Conservation (phyloP, 2,888 invertebrate genomes). For the Andrena hattorfiana region DNA sequence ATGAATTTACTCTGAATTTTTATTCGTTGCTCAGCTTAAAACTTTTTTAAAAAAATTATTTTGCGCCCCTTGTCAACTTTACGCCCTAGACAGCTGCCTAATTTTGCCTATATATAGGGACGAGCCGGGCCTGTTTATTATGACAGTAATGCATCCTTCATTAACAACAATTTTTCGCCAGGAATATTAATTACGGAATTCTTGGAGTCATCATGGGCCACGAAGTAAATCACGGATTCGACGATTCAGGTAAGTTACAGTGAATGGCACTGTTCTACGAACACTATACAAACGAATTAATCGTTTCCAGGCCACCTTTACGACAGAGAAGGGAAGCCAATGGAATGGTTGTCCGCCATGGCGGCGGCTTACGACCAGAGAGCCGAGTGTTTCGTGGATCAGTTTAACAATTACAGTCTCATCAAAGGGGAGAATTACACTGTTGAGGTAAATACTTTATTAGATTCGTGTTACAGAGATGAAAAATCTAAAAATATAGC, state of each 20-base stretch:
- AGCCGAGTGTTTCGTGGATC: conserved; percentile 65
- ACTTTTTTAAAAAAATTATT: no score
- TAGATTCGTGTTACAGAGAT: not conserved
- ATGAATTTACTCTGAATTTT: no score
- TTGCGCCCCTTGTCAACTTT: not conserved
- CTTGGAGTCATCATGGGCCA: conserved; percentile 61
- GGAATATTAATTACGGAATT: conserved; percentile 63
- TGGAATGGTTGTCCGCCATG: conserved; percentile 62
- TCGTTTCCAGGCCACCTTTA: conserved; percentile 49
- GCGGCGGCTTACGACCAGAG: conserved; percentile 54
- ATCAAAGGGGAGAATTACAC: conserved; percentile 26
- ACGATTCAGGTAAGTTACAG: conserved; percentile 40
- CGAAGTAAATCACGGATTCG: conserved; percentile 69
- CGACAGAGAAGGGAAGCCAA: conserved; percentile 39
- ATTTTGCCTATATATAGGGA: not conserved
- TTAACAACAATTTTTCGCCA: conserved; percentile 12
- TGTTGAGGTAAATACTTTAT: conserved; percentile 35
- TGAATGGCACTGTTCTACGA: not conserved
- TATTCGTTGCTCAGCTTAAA: no score
- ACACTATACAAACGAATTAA: not conserved
- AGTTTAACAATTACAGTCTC: conserved; percentile 60
- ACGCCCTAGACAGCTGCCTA: not conserved
- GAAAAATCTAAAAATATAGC: not conserved
- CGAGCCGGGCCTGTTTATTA: not conserved
- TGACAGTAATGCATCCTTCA: not conserved